These are phyloP conservation scores for Cyphomyrmex costatus DNA, from an alignment of 1,140 invertebrate genomes.

Conservation along the genomic window DNA sequence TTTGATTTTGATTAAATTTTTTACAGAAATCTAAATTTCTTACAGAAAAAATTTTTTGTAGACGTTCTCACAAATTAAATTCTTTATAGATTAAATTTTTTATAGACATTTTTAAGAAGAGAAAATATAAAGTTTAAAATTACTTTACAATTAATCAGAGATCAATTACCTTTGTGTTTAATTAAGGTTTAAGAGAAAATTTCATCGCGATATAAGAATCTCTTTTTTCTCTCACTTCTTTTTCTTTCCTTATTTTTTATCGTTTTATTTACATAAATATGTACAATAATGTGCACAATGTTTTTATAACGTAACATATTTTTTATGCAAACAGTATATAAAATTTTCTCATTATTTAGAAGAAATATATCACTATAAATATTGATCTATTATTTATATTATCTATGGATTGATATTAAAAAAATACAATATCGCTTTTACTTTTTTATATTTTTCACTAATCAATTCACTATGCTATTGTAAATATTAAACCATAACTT, in stretches of 20 bases:
- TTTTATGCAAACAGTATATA: background rate
- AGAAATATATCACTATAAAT: background rate
- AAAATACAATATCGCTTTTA: background rate
- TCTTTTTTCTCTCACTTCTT: background rate
- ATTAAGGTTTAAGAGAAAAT: background rate
- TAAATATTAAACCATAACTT: background rate
- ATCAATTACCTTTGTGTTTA: background rate
- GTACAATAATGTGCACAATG: background rate
- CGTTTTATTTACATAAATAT: background rate
- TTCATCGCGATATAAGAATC: background rate
- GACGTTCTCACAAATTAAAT: too few species aligned
- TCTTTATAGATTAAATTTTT: background rate
- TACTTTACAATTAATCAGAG: background rate
- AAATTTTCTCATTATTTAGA: background rate
- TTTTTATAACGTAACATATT: background rate
- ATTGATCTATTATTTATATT: background rate
- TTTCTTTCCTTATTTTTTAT: background rate
- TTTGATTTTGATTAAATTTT: background rate
- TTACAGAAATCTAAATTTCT: background rate
- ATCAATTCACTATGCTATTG: background rate
- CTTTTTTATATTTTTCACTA: background rate
- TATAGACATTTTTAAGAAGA: background rate
- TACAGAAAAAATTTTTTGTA: background rate
- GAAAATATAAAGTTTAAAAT: background rate
- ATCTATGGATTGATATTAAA: background rate